Evolutionary conservation across 2,888 invertebrate genomes (phyloP), one percentile per base, ranked within the genome.

Genomic region (Sinhomidia bicolor): DNA sequence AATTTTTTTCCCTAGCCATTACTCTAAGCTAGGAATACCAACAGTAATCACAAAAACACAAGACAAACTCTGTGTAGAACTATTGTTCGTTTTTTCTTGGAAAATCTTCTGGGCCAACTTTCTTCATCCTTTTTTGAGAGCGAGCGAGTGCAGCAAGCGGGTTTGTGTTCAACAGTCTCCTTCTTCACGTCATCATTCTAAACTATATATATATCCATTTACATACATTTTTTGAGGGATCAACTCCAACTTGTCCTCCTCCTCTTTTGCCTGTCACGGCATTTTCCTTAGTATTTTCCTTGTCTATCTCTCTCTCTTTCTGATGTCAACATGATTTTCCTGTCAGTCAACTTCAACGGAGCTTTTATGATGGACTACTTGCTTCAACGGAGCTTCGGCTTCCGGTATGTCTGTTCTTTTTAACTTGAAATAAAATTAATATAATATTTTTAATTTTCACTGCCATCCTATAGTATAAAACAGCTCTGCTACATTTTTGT

Each of bases 371-470:
- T 68, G 82, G 23, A 51, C 68, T 65, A 65, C 65, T 51, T 76
- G 32, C 14, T 3, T 65, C 79, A 79, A 36, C 79, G 79, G 85
- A 29, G 85, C 68, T 79, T 54, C 79, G 65, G 85, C 79, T 85
- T 47, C 79, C 79, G 85, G 85, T 85, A 85, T 54, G 85, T 85
- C 0, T 47, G 6, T 62, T 5, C 26, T 29, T 12, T 62, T 29
- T 14, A 14, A 51, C 14, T 51, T 51, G 4, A 10, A 51, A 51
- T 51, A 20, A 20, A 41, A 36, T n/a, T n/a, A n/a, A n/a, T n/a
- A n/a, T n/a, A n/a, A n/a, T n/a, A n/a, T n/a, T n/a, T n/a, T n/a
- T n/a, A n/a, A n/a, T n/a, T n/a, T n/a, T n/a, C n/a, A n/a, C n/a
- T n/a, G n/a, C n/a, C n/a, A n/a, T n/a, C n/a, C n/a, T n/a, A n/a